A percentile compares a stretch with the other conserved stretches of the same genome.
phyloP scores from a whole-genome alignment of 2,888 invertebrate genomes.

The Drosophila pseudotalamancana region DNA sequence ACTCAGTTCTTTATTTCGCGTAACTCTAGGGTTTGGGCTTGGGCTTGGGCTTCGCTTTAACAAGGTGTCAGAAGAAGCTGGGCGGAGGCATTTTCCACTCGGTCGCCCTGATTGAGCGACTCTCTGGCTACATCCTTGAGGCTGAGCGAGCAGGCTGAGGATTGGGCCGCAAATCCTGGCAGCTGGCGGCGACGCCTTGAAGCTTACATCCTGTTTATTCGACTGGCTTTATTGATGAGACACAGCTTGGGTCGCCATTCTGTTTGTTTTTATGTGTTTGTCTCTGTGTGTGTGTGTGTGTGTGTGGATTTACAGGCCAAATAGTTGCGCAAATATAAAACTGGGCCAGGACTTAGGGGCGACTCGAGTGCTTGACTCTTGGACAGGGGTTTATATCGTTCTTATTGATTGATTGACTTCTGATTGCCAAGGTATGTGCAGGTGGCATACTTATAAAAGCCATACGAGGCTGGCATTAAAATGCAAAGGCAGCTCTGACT shows the following conservation, averaged over 20 bases:
- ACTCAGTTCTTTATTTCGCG: neutral
- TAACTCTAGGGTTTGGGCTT: constrained; percentile 20
- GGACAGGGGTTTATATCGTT: constrained; percentile 34
- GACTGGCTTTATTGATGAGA: constrained; percentile 74
- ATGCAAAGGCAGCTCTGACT: neutral
- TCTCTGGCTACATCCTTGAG: constrained; percentile 25
- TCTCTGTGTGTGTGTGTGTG: constrained; percentile 44
- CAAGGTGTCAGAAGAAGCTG: constrained; percentile 67
- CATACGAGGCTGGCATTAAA: neutral
- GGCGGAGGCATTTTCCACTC: constrained; percentile 75
- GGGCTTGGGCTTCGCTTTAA: constrained; percentile 50
- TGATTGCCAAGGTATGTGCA: constrained; percentile 8
- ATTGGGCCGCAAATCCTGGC: constrained; percentile 42
- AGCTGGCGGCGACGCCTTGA: constrained; percentile 54
- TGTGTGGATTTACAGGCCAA: constrained; percentile 66
- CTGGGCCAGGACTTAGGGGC: constrained; percentile 33
- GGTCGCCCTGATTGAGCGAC: constrained; percentile 75
- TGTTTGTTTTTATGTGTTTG: constrained; percentile 34
- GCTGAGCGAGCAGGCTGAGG: neutral
- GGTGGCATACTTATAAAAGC: neutral
- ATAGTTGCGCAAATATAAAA: constrained; percentile 59
- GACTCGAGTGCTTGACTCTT: constrained; percentile 49
- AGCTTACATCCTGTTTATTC: constrained; percentile 75
- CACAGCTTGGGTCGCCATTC: constrained; percentile 34
- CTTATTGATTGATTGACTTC: constrained; percentile 67